Percentiles rank a stretch among this genome's conserved stretches.
These are phyloP conservation scores for Radopholus similis DNA, from an alignment of 1,140 invertebrate genomes.

Conservation along the genomic window DNA sequence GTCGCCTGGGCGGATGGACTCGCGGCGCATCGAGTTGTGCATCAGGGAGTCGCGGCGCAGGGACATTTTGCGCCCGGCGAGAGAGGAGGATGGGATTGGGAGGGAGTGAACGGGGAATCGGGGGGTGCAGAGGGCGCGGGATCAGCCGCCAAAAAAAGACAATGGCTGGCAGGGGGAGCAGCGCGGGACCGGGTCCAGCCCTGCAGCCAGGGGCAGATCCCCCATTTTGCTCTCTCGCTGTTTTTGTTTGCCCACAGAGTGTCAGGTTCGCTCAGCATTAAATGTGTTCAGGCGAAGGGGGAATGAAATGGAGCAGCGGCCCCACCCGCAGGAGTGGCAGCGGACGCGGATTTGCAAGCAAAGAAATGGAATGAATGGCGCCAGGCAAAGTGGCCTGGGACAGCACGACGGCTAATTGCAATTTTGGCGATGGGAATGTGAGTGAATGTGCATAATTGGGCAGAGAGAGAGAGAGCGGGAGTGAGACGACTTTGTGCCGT, in stretches of 20 bases:
- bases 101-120: not conserved
- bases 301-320: too few relatives aligned
- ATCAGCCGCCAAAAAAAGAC: not conserved
- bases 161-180: not conserved
- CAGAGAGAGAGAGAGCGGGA: too few relatives aligned
- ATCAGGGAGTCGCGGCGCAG: not conserved
- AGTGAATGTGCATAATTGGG: too few relatives aligned
- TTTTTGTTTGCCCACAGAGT: not conserved
- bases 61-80: slow-evolving; percentile 6
- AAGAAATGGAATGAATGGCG: not conserved
- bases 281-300: too few relatives aligned
- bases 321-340: too few relatives aligned
- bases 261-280: not conserved
- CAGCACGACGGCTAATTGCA: too few relatives aligned
- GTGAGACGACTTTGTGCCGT: too few relatives aligned
- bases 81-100: not conserved
- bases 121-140: not conserved
- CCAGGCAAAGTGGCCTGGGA: not conserved
- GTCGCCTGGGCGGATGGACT: too few relatives aligned
- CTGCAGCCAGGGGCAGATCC: not conserved
- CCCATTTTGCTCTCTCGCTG: not conserved
- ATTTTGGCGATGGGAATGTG: too few relatives aligned
- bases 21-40: too few relatives aligned
- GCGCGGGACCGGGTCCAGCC: not conserved
- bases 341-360: not conserved